A percentile compares a stretch with the other conserved stretches of the same genome.
Evolutionary conservation across 2,797 vertebrate genomes (phyloP).

Genomic region (Danio albolineatus): DNA sequence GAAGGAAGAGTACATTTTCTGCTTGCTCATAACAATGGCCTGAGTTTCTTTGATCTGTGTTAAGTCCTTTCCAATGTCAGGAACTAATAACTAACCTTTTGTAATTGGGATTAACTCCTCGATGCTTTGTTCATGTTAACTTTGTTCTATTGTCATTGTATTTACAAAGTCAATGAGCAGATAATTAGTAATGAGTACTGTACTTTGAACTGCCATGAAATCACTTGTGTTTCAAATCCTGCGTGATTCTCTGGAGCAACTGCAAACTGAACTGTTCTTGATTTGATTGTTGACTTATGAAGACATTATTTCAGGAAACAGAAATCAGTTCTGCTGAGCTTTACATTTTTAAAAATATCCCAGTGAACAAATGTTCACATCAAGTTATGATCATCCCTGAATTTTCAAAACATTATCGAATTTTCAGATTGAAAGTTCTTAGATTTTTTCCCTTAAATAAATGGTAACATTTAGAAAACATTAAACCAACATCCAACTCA

Average conservation of each 20-base stretch:
- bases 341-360: no score
- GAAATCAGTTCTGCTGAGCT: no score
- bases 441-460: no score
- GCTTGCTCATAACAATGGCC: constrained; percentile 43
- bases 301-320: no score
- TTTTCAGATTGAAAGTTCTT: no score
- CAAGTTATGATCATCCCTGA: no score
- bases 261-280: neutral
- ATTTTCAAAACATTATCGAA: no score
- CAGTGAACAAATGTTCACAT: no score
- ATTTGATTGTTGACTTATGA: neutral
- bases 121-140: constrained; percentile 54
- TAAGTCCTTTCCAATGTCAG: constrained; percentile 47
- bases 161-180: constrained; percentile 58
- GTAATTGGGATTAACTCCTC: constrained; percentile 54
- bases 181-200: constrained; percentile 60
- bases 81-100: constrained; percentile 60
- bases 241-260: neutral
- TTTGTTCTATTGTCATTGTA: constrained; percentile 63
- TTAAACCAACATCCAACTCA: no score
- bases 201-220: constrained; percentile 41
- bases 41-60: constrained; percentile 55
- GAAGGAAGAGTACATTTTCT: constrained; percentile 52
- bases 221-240: neutral
- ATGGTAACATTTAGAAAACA: no score